Evolutionary conservation across 2,113 vertebrate genomes (phyloP).

Genomic region (Bagarius yarrelli): DNA sequence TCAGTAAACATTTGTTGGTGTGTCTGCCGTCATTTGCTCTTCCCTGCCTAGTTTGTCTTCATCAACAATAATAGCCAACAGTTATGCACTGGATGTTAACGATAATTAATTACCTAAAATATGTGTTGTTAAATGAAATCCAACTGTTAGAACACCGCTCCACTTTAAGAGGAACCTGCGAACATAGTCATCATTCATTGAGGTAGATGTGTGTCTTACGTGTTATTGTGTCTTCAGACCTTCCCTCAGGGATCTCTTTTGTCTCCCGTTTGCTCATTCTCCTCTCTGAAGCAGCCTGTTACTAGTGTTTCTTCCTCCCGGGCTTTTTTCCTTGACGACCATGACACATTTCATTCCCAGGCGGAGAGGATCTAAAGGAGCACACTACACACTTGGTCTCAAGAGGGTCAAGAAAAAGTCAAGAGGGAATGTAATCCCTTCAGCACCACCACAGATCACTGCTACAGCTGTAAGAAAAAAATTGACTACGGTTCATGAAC

Average conservation of each 20-base stretch:
- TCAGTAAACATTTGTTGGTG: slow-evolving; percentile 46
- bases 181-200: not conserved
- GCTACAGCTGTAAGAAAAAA: not conserved
- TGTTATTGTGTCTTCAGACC: slow-evolving; percentile 15
- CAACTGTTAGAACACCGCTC: not conserved
- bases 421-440: not conserved
- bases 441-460: not conserved
- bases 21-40: not conserved
- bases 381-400: slow-evolving; percentile 27
- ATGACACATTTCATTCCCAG: slow-evolving; percentile 30
- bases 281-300: slow-evolving; percentile 7
- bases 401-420: slow-evolving; percentile 25
- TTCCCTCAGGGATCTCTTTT: slow-evolving; percentile 4
- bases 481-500: not conserved
- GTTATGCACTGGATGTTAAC: not conserved
- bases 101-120: not conserved
- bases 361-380: slow-evolving; percentile 17
- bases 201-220: slow-evolving; percentile 28
- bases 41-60: not conserved
- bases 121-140: not conserved
- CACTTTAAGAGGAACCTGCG: slow-evolving; percentile 8
- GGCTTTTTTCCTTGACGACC: slow-evolving; percentile 41
- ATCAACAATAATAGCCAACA: not conserved
- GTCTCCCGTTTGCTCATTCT: slow-evolving; percentile 29
- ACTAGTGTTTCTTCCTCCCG: slow-evolving; percentile 26